These are phyloP conservation scores for Pissodes strobi DNA, from an alignment of 1,140 invertebrate species.

Conservation along the genomic window DNA sequence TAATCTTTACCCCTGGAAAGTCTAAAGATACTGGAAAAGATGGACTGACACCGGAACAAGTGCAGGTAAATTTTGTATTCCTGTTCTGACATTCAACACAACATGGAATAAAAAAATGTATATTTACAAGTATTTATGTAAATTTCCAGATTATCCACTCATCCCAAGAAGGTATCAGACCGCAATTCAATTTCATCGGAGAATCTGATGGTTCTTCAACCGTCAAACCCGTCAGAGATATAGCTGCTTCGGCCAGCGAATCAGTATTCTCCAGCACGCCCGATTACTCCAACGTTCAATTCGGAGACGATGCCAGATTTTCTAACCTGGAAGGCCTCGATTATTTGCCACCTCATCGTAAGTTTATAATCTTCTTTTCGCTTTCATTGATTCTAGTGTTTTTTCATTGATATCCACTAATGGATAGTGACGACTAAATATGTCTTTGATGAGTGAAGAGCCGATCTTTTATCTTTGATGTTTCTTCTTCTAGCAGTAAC, in stretches of 20 bases:
- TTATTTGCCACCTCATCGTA: constrained; percentile 47
- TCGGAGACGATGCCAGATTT: constrained; percentile 47
- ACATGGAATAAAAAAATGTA: not conserved
- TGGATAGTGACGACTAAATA: too few species aligned
- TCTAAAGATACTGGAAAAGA: constrained; percentile 38
- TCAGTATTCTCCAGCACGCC: constrained; percentile 46
- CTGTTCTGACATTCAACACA: not conserved
- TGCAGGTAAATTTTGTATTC: constrained; percentile 31
- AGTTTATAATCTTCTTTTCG: too few species aligned
- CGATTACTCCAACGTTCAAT: constrained; percentile 50
- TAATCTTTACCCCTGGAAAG: constrained; percentile 29
- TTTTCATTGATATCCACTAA: too few species aligned
- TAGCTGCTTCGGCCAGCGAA: constrained; percentile 25
- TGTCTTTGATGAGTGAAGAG: too few species aligned
- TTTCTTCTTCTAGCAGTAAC: too few species aligned
- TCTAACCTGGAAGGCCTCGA: constrained; percentile 49
- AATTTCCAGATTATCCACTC: constrained; percentile 15
- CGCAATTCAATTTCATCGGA: constrained; percentile 33
- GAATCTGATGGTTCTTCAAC: constrained; percentile 36
- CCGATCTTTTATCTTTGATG: too few species aligned
- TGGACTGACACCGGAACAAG: constrained; percentile 41
- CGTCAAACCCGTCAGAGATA: constrained; percentile 38
- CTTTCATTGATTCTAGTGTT: too few species aligned
- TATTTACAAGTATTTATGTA: too few species aligned
- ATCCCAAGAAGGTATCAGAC: constrained; percentile 29